Base-by-base conservation (phyloP, 2,888 invertebrate genomes). In the Drosophila birchii region DNA sequence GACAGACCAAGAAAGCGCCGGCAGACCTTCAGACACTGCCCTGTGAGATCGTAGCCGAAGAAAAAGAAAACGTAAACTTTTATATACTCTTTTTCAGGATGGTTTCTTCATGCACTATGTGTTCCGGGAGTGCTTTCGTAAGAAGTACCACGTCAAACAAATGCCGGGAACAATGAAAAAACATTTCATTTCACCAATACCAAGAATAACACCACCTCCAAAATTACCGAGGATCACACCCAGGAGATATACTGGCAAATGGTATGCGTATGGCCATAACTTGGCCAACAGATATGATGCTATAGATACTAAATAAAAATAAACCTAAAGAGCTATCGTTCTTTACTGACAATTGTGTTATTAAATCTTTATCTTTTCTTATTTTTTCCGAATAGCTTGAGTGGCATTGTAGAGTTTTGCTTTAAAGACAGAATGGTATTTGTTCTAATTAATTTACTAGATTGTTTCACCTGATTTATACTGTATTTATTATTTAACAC, bases 401-500 rank as follows among this genome's bases (percentile, higher is more conserved):
- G 1, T n/a, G n/a, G n/a, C n/a, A n/a, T n/a, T n/a, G n/a, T 18
- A 18, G 1, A 12, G 32, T 32, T 32, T 44, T 4, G 23, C 0
- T 23, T 23, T 23, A 3, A 23, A 23, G 14, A 4, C 23, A 26
- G 16, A 16, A n/a, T 26, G n/a, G 5, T 1, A n/a, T 9, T 34
- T 16, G 1, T 18, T 41, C 14, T 2, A 11, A 20, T 16, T 56
- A 20, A 32, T 18, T 56, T 5, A 9, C 14, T 16, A 14, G 34
- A 32, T 56, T 43, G 14, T 16, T 43, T 6, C 20, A 16, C 8
- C 8, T n/a, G 20, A 6, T n/a, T n/a, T n/a, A n/a, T 29, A 6
- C 41, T 23, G 4, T 5, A 16, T 54, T 11, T 32, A 62, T 47
- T 57, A 62, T 61, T 61, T 16, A 43, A 23, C 3, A 9, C 26